Percentiles rank a stretch among this genome's conserved stretches.
Evolutionary conservation across 2,113 vertebrate genomes (phyloP).

Genomic region (Vulpes lagopus): DNA sequence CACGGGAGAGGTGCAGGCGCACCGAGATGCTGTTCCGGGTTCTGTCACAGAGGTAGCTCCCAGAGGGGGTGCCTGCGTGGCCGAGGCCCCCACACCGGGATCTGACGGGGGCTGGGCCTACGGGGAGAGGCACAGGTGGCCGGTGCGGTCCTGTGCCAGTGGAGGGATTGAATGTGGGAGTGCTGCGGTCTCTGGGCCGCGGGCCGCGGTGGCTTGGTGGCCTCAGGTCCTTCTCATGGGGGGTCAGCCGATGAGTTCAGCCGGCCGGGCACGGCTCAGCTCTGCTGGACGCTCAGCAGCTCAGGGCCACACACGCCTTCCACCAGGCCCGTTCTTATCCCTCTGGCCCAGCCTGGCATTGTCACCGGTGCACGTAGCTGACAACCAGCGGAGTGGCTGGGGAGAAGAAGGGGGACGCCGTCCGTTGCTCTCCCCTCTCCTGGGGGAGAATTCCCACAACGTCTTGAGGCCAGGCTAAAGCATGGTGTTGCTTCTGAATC

Average conservation of each 20-base stretch:
- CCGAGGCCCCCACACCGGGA: not conserved
- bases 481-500: not conserved
- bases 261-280: not conserved
- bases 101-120: not conserved
- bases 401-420: not conserved
- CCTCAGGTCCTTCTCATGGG: not conserved
- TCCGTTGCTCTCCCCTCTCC: not conserved
- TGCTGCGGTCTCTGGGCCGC: not conserved
- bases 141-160: not conserved
- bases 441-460: not conserved
- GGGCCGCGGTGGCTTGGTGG: not conserved
- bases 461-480: not conserved
- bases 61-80: not conserved
- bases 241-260: not conserved
- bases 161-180: not conserved
- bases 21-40: not conserved
- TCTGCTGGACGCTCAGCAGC: not conserved
- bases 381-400: not conserved
- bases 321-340: not conserved
- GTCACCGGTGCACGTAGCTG: not conserved
- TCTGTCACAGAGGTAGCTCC: not conserved
- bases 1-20: not conserved
- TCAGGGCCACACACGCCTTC: not conserved
- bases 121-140: not conserved
- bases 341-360: not conserved